Base-by-base conservation (phyloP, 2,888 invertebrate species). In the Dynastes hyllus region DNA sequence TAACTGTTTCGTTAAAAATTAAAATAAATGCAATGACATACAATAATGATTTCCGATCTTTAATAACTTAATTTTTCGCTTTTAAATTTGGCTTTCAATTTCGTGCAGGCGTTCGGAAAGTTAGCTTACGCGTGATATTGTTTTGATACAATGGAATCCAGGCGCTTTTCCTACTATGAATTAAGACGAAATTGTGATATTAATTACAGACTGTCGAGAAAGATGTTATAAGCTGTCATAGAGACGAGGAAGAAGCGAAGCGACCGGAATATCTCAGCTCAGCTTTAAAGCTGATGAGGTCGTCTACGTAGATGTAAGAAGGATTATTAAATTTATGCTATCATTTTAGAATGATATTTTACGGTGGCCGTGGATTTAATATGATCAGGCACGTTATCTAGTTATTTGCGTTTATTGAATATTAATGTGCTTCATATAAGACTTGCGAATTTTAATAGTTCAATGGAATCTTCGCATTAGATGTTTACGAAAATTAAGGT, bases 221-320 rank as follows among this genome's bases (percentile, higher is more conserved):
- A 73, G 58, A 73, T 40, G 73, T 58, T 73, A 73, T 73, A 73
- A 73, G 29, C 73, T 61, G 73, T 73, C 71, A 61, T 73, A 58
- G 71, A 73, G 32, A 13, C 58, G 55, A 22, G 55, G 50, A 37
- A 37, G 71, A 71, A 55, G 37, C 53, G 55, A 22, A 71, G 27
- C 37, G 55, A 37, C n/a, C 9, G 67, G 67, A 32, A 70, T 55
- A 73, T 73, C 58, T 58, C 40, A 22, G 73, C 40, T 73, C 27
- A 37, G 53, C 27, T 70, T 51, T 51, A 51, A 51, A 70, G 70
- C 51, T 70, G 70, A 70, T 70, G 70, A 53, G 32, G n/a, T 70
- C 70, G 70, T 70, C 70, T 51, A 51, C 16, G 51, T 29, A 70
- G 51, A 40, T 53, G 29, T 70, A 70, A 70, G 29, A 55, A 70